Base-by-base conservation (phyloP, 2,113 vertebrate species). In the Sylvilagus bachmani region DNA sequence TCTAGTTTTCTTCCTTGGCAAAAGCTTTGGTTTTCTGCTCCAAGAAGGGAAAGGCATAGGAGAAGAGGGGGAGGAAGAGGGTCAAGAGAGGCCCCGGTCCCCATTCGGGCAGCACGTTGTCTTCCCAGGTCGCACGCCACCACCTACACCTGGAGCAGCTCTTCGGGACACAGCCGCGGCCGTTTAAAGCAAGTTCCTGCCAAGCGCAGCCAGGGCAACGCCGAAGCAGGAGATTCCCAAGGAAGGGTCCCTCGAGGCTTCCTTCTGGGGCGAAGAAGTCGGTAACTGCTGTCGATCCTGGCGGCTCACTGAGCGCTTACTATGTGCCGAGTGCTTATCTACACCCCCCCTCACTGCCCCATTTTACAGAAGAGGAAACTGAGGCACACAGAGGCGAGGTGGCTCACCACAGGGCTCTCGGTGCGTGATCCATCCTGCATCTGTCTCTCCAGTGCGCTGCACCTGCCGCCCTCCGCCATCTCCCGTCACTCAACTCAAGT, bases 1-100 rank as follows among this genome's bases (percentile, higher is more conserved):
- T 95, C 94, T 90, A 90, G 88, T 93, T 95, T 95, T 75, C 78
- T 58, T 90, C 86, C 62, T 73, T 96, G 94, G 86, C 95, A 97
- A 96, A 74, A 89, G 67, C 90, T 58, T 58, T 58, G 94, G 80
- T 97, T 92, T 84, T 71, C 36, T 97, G 81, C 89, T 91, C 53
- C 90, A 75, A 89, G 86, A 91, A 96, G 93, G 94, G 70, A 82
- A 96, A 97, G 78, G 79, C 79, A 84, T 77, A 80, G 58, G 55
- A 61, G 85, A 83, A 78, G 86, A 82, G 85, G 85, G 75, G 70
- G 49, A 67, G 44, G 44, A 58, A 61, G 44, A 53, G 78, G 24
- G 81, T 27, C 61, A 73, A 91, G 61, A 81, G 92, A 78, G 94
- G 84, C 31, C 49, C 86, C 22, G 44, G 44, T 67, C 61, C 61